phyloP scores from a whole-genome alignment of 2,113 vertebrate genomes.

The Elachura formosa region DNA sequence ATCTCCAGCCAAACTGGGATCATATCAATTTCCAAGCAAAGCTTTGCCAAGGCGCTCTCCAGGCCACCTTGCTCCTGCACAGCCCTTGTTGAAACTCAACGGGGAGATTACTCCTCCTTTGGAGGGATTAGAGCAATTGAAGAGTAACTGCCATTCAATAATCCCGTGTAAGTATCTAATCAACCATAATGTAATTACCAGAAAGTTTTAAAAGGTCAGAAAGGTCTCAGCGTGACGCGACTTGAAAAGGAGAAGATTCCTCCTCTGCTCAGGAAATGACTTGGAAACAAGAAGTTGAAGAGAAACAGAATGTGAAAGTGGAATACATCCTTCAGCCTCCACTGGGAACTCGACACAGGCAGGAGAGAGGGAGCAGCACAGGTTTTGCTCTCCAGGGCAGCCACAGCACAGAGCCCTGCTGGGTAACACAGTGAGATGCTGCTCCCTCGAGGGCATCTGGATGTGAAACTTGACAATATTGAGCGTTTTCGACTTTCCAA shows the following conservation, averaged over 20 bases:
- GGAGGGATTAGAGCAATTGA: conserved; percentile 46
- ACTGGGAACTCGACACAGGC: neutral
- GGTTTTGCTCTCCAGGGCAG: neutral
- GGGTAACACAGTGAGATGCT: neutral
- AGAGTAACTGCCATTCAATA: conserved; percentile 36
- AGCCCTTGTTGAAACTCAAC: neutral
- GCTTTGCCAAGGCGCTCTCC: neutral
- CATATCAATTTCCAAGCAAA: neutral
- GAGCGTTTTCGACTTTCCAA: accelerated
- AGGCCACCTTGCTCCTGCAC: neutral
- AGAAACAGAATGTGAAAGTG: neutral
- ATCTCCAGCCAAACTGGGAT: neutral
- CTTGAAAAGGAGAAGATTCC: neutral
- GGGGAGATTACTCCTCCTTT: conserved; percentile 15
- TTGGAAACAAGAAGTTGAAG: neutral
- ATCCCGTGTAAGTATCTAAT: conserved; percentile 40
- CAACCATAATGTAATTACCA: conserved; percentile 47
- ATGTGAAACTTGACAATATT: accelerated
- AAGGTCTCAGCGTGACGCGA: neutral
- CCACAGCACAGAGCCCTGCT: neutral
- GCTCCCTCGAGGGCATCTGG: neutral
- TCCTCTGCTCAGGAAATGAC: neutral
- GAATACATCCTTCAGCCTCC: neutral
- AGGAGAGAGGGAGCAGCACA: neutral
- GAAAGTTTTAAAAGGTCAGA: conserved; percentile 54